Base-by-base conservation (phyloP, 2,888 invertebrate species). In the Andrena praecox region DNA sequence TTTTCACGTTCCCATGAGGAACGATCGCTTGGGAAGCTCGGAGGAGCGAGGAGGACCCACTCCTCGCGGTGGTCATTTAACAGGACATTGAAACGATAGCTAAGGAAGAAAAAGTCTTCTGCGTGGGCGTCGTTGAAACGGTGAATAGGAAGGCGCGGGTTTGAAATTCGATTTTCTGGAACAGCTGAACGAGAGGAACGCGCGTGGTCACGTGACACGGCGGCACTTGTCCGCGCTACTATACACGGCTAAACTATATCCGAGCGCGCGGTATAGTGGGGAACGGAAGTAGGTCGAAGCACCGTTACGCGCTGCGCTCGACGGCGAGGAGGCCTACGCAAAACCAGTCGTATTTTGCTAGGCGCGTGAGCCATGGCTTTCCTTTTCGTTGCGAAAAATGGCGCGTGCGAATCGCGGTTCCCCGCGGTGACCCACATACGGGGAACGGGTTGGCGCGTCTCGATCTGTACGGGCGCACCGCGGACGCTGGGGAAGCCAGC, bases 331-430 rank as follows among this genome's bases (percentile, higher is more conserved):
- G 82, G 80, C 85, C 85, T 84, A 87, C 89, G 87, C 86, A 84
- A 85, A 84, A 85, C 82, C 84, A 81, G 84, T 84, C 85, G 77
- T 86, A 92, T 92, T 93, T 92, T 90, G 91, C 92, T 90, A 91
- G 90, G 86, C 87, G 87, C 89, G 80, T 68, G 77, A 82, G 78
- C 89, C 90, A 89, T 89, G 91, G 94, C 94, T 94, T 94, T 94
- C 94, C 94, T 93, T 94, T 94, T 94, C 94, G 89, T 93, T 93
- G 91, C 92, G 94, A 94, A 94, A 94, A 94, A 94, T 93, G 91
- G 93, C 92, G 93, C 92, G 93, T 92, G 92, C 93, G 93, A 93
- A 93, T 92, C 89, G 90, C 89, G 90, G 89, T 91, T 90, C 92
- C 91, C 90, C 90, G 82, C 90, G 89, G 79, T 90, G 93, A 92